Percentiles rank a stretch among this genome's conserved stretches.
These are phyloP conservation scores for Ferrisia virgata DNA, from an alignment of 2,888 invertebrate genomes.

Conservation along the genomic window DNA sequence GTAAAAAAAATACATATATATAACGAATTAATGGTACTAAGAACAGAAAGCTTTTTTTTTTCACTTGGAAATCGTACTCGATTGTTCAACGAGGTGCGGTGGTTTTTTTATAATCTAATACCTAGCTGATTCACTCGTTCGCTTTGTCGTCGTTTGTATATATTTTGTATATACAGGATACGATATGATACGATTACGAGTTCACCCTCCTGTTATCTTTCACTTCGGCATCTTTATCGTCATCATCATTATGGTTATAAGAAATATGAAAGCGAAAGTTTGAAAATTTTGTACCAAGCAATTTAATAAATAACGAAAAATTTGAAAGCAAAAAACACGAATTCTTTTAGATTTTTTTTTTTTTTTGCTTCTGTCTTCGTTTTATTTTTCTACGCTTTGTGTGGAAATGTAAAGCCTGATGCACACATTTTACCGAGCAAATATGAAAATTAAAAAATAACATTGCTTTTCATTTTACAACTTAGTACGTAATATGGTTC, in stretches of 20 bases:
- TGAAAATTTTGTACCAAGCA: background rate
- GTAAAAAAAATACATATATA: background rate
- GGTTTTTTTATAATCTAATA: background rate
- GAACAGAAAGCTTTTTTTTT: slow-evolving; percentile 32
- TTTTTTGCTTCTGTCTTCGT: background rate
- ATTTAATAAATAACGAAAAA: slow-evolving; percentile 14
- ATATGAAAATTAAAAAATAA: slow-evolving; percentile 32
- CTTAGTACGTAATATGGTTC: background rate
- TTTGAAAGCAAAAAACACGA: background rate
- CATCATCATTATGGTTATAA: background rate
- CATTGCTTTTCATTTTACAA: background rate
- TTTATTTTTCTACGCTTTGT: background rate
- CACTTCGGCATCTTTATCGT: background rate
- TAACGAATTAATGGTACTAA: slow-evolving; percentile 19
- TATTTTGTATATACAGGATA: too few relatives aligned
- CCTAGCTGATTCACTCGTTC: background rate
- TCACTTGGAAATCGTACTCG: background rate
- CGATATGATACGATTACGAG: too few relatives aligned
- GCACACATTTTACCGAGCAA: background rate
- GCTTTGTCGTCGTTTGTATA: background rate
- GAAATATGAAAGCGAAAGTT: background rate
- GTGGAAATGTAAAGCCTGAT: background rate
- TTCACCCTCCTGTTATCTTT: background rate
- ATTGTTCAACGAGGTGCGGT: background rate
- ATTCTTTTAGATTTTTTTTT: background rate